These are phyloP conservation scores for Scelioninae gen. 1 DNA, from an alignment of 2,888 invertebrate species.

Conservation along the genomic window DNA sequence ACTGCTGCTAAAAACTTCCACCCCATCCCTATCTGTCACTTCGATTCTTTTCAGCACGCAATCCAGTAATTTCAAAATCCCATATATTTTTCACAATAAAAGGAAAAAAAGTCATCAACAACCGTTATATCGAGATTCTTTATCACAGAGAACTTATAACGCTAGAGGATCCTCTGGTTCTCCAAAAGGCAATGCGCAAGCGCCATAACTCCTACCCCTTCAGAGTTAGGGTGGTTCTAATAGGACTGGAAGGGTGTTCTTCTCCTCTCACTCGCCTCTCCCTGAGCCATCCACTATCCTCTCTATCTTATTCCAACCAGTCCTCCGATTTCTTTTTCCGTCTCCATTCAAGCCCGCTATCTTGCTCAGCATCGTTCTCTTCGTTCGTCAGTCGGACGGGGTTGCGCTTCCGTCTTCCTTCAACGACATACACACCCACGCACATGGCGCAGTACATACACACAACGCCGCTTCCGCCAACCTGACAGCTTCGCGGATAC, in stretches of 20 bases:
- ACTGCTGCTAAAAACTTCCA: background rate
- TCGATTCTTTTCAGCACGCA: constrained; percentile 27
- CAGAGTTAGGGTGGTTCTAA: constrained; percentile 52
- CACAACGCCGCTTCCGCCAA: constrained; percentile 56
- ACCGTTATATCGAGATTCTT: constrained; percentile 51
- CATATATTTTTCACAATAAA: constrained; percentile 32
- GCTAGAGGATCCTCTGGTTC: constrained; percentile 35
- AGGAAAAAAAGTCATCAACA: constrained; percentile 42
- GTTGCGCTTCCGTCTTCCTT: constrained; percentile 49
- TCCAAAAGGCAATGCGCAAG: constrained; percentile 46
- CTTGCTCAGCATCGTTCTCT: constrained; percentile 21
- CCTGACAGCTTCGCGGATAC: constrained; percentile 53
- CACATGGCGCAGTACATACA: constrained; percentile 39
- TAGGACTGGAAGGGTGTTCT: constrained; percentile 43
- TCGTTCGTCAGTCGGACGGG: constrained; percentile 32
- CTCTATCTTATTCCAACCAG: constrained; percentile 43
- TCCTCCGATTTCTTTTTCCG: constrained; percentile 49
- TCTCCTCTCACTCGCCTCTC: constrained; percentile 41
- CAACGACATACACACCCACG: constrained; percentile 55
- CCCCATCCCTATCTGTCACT: background rate
- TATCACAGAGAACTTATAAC: constrained; percentile 43
- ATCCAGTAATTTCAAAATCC: constrained; percentile 34
- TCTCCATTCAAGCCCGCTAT: constrained; percentile 39
- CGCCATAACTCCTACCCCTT: constrained; percentile 58
- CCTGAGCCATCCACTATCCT: constrained; percentile 17